Conservation (phyloP, 2,797 vertebrate genomes). For the Alosa sapidissima region DNA sequence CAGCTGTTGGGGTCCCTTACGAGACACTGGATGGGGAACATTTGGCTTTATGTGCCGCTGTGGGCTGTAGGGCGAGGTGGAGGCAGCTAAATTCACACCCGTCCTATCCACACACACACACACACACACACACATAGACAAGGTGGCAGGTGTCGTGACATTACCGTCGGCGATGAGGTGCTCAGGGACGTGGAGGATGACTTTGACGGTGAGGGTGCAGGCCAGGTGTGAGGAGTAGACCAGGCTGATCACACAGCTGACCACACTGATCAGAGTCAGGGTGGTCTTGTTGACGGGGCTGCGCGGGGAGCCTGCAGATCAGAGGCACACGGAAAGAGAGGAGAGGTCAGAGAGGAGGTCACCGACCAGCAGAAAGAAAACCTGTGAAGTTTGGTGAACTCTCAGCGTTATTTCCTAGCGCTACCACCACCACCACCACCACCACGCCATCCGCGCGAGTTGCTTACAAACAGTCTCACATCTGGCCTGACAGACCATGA, state of each 20-base stretch:
- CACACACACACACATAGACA: not conserved
- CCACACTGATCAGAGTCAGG: conserved; percentile 94
- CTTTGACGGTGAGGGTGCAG: conserved; percentile 89
- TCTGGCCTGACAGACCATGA: conserved; percentile 58
- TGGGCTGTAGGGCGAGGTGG: not conserved
- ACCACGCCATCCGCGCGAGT: conserved; percentile 32
- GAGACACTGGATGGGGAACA: conserved; percentile 35
- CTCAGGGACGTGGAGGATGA: conserved; percentile 94
- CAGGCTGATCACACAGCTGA: conserved; percentile 90
- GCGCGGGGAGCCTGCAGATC: conserved; percentile 85
- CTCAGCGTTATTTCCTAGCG: conserved; percentile 28
- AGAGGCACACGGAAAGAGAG: not conserved
- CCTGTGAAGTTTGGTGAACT: conserved; percentile 45
- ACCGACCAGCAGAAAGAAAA: not conserved
- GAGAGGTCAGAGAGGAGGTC: conserved; percentile 1
- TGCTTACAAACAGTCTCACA: conserved; percentile 61
- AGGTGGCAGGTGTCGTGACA: conserved; percentile 28
- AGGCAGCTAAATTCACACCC: not conserved
- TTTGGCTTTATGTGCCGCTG: conserved; percentile 35
- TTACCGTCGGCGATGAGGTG: conserved; percentile 97
- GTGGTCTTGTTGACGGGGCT: conserved; percentile 98
- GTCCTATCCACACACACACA: not conserved
- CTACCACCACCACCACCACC: not conserved
- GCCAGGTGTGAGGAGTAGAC: conserved; percentile 91
- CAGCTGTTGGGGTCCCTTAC: conserved; percentile 57